phyloP scores from a whole-genome alignment of 2,888 invertebrate genomes.

The Malachius bipustulatus region DNA sequence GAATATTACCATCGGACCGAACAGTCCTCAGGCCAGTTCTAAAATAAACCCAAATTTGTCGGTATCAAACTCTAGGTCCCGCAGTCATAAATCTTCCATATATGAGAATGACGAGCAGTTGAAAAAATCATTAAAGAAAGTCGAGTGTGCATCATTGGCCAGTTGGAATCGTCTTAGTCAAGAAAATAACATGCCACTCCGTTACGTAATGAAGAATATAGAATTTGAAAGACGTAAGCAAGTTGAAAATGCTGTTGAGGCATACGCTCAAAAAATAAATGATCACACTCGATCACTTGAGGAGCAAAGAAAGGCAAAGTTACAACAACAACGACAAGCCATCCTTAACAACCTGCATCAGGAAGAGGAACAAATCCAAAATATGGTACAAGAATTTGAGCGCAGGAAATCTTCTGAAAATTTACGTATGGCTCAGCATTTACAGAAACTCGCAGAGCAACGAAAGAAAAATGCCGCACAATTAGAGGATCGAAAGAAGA shows the following conservation, averaged over 20 bases:
- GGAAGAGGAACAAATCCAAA: conserved; percentile 38
- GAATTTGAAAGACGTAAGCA: conserved; percentile 26
- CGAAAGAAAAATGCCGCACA: conserved; percentile 42
- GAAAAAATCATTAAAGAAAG: too few species aligned
- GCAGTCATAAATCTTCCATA: neutral
- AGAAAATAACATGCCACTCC: conserved; percentile 15
- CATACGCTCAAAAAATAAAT: conserved; percentile 31
- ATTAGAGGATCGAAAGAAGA: conserved; percentile 37
- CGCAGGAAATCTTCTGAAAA: conserved; percentile 42
- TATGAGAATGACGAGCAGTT: neutral
- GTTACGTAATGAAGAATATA: conserved; percentile 23
- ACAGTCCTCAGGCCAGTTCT: conserved; percentile 15
- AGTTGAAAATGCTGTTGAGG: conserved; percentile 30
- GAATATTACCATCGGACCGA: conserved; percentile 44
- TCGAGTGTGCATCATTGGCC: neutral
- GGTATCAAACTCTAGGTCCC: too few species aligned
- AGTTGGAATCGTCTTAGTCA: neutral
- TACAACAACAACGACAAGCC: conserved; percentile 30
- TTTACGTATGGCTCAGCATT: conserved; percentile 39
- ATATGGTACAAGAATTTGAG: conserved; percentile 41
- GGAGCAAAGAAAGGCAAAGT: conserved; percentile 24
- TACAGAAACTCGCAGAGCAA: conserved; percentile 34
- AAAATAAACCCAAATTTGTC: conserved; percentile 2
- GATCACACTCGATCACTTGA: conserved; percentile 29
- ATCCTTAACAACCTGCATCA: conserved; percentile 36